These are phyloP conservation scores for Gymnosoma rotundatum DNA, from an alignment of 2,888 invertebrate species.

Conservation along the genomic window DNA sequence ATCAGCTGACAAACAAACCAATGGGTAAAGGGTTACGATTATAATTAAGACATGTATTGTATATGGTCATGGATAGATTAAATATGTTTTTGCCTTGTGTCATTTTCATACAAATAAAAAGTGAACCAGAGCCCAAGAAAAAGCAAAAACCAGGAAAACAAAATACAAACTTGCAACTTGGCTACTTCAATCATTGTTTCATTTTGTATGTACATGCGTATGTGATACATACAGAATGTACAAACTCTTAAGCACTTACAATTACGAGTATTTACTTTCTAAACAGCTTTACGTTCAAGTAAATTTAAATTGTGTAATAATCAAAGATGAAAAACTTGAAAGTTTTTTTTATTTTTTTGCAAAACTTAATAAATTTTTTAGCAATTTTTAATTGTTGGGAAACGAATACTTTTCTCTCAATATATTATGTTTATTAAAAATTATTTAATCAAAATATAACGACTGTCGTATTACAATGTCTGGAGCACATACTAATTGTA, in stretches of 20 bases:
- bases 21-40: not conserved
- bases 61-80: conserved; percentile 52
- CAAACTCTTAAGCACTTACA: conserved; percentile 44
- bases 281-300: conserved; percentile 18
- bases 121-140: conserved; percentile 2
- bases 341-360: not conserved
- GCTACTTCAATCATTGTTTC: conserved; percentile 31
- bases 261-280: conserved; percentile 37
- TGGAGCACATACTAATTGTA: too few species aligned
- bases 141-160: conserved; percentile 18
- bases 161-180: conserved; percentile 43
- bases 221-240: conserved; percentile 16
- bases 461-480: too few species aligned
- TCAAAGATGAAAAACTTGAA: conserved; percentile 10
- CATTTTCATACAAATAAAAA: conserved; percentile 17
- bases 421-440: too few species aligned
- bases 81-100: conserved; percentile 34
- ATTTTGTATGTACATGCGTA: conserved; percentile 1
- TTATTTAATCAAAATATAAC: too few species aligned
- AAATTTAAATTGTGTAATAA: not conserved
- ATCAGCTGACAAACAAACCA: conserved; percentile 38
- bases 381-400: too few species aligned
- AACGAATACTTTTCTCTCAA: too few species aligned
- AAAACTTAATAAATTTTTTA: too few species aligned
- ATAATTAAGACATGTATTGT: conserved; percentile 38